phyloP scores from a whole-genome alignment of 2,797 vertebrate genomes.

The Hirundo rustica region DNA sequence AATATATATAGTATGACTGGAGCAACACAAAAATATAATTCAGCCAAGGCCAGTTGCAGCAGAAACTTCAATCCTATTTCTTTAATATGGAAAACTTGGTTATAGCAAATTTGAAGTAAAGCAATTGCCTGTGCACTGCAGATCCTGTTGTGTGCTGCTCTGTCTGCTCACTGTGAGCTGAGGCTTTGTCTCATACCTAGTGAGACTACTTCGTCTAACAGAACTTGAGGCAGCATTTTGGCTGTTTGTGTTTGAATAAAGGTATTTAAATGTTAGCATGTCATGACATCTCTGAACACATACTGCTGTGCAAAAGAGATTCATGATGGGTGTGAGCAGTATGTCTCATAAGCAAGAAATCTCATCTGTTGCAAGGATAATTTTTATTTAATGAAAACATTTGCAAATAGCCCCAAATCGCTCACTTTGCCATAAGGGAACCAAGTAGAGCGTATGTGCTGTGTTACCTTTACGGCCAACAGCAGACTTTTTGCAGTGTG shows the following conservation, averaged over 20 bases:
- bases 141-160: neutral
- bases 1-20: neutral
- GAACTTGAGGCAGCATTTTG: neutral
- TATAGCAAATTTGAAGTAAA: neutral
- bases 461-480: fast-evolving
- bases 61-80: neutral
- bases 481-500: neutral
- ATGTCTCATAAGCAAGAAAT: neutral
- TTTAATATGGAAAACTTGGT: neutral
- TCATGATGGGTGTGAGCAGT: neutral
- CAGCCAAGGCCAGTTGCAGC: neutral
- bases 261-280: conserved; percentile 16
- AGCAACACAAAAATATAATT: neutral
- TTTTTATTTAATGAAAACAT: neutral
- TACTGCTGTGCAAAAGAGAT: neutral
- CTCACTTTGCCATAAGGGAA: neutral
- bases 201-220: neutral
- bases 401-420: neutral
- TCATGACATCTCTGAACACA: neutral
- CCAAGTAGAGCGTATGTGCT: neutral
- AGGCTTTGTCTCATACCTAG: neutral
- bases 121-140: neutral
- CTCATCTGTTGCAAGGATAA: neutral
- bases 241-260: neutral
- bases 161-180: neutral